Conservation (phyloP, 2,113 vertebrate species). For the Semnornis frantzii region DNA sequence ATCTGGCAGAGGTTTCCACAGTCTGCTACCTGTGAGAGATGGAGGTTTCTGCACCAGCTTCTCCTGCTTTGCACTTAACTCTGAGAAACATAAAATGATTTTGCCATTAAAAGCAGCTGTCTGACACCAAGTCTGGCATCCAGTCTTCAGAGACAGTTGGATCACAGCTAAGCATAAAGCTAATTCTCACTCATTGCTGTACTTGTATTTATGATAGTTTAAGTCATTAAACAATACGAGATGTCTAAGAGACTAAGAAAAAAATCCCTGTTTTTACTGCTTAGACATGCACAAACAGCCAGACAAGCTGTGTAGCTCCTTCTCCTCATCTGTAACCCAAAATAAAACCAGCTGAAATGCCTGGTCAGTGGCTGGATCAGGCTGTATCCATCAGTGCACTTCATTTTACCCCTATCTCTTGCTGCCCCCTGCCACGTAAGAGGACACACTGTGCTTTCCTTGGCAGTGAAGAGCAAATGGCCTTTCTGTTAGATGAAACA, state of each 20-base stretch:
- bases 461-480: slow-evolving; percentile 5
- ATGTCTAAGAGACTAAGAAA: not conserved
- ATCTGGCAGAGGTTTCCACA: not conserved
- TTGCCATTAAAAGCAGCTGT: not conserved
- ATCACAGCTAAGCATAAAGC: not conserved
- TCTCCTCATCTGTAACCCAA: not conserved
- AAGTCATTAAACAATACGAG: not conserved
- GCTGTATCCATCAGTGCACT: not conserved
- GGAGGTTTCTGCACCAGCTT: not conserved
- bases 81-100: not conserved
- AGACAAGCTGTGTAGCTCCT: not conserved
- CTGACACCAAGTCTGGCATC: not conserved
- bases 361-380: not conserved
- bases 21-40: not conserved
- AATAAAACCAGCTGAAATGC: slow-evolving; percentile 3
- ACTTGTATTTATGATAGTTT: not conserved
- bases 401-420: not conserved
- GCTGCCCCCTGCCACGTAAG: not conserved
- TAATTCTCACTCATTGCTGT: not conserved
- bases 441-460: not conserved
- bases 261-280: not conserved
- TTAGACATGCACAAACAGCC: not conserved
- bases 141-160: not conserved
- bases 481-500: not conserved
- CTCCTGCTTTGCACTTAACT: not conserved